Evolutionary conservation across 2,797 vertebrate species (phyloP), one percentile per base, ranked within the genome.

Genomic region (Pseudochromis fuscus): DNA sequence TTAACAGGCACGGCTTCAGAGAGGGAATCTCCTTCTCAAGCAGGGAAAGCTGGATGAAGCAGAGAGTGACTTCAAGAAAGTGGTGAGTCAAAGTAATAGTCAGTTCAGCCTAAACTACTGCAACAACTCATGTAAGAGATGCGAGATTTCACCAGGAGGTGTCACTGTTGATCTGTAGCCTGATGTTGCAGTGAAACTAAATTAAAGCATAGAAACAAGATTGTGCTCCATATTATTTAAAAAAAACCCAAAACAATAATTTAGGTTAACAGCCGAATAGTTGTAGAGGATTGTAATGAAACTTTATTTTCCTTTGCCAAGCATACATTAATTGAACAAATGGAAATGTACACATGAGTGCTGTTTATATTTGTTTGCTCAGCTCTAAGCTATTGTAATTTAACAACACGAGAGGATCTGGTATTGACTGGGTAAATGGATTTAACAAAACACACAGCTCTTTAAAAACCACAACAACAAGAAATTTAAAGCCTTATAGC

Each of bases 41-140:
- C 97, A 98, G 76, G 98, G 98, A 24, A 97, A 93, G 77, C 94
- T 99, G 1, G 96, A 98, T 79, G 97, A 99, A 89, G 97, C 98
- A 7, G 96, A 97, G 87, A 94, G 93, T 31, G 98, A 99, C 90
- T 99, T 98, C 42, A 97, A 96, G 88, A 98, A 93, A 74, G 97
- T 99, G 95, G 98, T 98, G 69, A 88, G 92, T 87, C n/a, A 35
- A 0, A 25, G 7, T 2, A 50, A 71, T 24, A 15, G 9, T 1
- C 19, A 21, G 3, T 49, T 77, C 19, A 75, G 63, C n/a, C 27
- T 58, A 38, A 65, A 50, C 6, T 6, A 24, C 16, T 18, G 38
- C 24, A 40, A 4, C 9, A 57, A 44, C 38, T 21, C 18, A 19
- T n/a, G 16, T 58, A n/a, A 4, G 18, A 62, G 8, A 50, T 27